phyloP scores from a whole-genome alignment of 2,113 vertebrate genomes.

The Toxostoma redivivum region DNA sequence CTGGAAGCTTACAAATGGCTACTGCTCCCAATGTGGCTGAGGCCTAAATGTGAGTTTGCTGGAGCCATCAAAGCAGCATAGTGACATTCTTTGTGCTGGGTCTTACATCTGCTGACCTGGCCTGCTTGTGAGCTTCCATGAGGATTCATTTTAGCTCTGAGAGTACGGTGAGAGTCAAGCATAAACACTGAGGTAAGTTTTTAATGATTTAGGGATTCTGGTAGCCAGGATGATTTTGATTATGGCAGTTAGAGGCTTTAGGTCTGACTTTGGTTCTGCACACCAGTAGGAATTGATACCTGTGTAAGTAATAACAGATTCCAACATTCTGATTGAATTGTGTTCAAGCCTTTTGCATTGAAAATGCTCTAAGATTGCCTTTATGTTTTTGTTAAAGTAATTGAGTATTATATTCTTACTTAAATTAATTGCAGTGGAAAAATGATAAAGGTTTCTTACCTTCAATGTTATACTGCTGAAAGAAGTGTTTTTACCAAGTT shows the following conservation, averaged over 20 bases:
- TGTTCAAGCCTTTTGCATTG: background rate
- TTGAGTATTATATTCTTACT: background rate
- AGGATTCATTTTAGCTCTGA: background rate
- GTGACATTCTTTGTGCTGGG: background rate
- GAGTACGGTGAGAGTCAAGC: background rate
- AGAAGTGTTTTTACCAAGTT: background rate
- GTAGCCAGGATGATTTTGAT: conserved; percentile 1
- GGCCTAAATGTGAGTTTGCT: background rate
- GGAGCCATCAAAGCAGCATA: background rate
- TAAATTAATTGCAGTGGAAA: background rate
- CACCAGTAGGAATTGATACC: background rate
- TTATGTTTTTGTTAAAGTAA: background rate
- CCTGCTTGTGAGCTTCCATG: background rate
- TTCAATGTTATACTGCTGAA: background rate
- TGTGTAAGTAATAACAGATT: background rate
- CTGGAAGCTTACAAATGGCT: background rate
- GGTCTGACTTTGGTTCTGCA: background rate
- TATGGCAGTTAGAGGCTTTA: background rate
- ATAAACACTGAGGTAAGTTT: background rate
- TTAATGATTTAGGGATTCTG: background rate
- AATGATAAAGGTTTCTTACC: background rate
- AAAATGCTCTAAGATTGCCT: background rate
- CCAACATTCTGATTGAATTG: background rate
- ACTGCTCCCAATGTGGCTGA: background rate
- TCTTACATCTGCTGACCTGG: background rate